Percentiles rank a stretch among this genome's conserved stretches.
Conservation (phyloP, 53 echinoderm and acorn worm genomes). For the Henricia sp. region DNA sequence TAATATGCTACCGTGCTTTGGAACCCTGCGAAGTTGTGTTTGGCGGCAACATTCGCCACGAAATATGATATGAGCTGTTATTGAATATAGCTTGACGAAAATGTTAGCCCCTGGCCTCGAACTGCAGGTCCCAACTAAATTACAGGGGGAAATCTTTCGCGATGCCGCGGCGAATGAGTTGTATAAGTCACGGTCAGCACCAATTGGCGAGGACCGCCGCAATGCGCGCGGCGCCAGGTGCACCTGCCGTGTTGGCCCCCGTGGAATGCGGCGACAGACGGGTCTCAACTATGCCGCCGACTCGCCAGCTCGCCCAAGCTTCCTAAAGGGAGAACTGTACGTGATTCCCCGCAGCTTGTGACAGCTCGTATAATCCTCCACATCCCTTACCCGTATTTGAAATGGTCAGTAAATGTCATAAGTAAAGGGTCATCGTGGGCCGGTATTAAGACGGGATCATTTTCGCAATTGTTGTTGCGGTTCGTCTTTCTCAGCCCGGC, state of each 20-base stretch:
- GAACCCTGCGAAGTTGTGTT: no score
- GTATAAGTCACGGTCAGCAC: not conserved
- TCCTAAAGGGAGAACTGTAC: not conserved
- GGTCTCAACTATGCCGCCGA: no score
- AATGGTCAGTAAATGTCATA: slow-evolving; percentile 8
- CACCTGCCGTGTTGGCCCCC: slow-evolving; percentile 43
- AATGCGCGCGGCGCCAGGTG: not conserved
- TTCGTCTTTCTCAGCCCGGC: no score
- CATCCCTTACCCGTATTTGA: slow-evolving; percentile 18
- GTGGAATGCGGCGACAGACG: slow-evolving; percentile 3
- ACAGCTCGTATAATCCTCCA: not conserved
- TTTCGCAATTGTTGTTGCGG: no score
- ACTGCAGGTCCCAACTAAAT: not conserved
- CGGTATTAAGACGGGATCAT: no score
- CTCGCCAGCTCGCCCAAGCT: slow-evolving; percentile 9
- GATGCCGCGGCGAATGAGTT: not conserved
- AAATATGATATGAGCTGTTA: no score
- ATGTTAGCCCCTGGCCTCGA: no score
- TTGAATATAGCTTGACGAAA: no score
- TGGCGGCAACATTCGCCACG: no score
- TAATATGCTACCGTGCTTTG: no score
- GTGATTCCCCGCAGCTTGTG: not conserved
- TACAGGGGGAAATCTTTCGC: not conserved
- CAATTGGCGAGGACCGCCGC: not conserved
- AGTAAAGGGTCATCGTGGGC: no score